These are phyloP conservation scores for Okamejei kenojei DNA, from an alignment of 2,797 vertebrate genomes.

Conservation along the genomic window DNA sequence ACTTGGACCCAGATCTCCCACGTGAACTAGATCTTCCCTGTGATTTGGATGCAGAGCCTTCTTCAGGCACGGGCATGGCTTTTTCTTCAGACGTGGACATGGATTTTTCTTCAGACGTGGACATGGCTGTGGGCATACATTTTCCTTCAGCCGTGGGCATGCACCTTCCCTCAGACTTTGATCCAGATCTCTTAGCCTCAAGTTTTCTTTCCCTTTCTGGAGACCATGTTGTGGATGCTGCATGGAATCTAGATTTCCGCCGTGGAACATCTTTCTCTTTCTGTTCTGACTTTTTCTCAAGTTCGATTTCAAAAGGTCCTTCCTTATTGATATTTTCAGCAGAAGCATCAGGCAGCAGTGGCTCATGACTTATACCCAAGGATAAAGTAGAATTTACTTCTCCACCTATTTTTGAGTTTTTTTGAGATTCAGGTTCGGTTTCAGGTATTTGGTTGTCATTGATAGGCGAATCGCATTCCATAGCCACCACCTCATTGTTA, in stretches of 20 bases:
- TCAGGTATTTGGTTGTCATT: constrained; percentile 65
- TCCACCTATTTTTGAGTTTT: constrained; percentile 44
- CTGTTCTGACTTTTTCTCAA: constrained; percentile 54
- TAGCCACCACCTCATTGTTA: constrained; percentile 72
- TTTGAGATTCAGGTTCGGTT: constrained; percentile 48
- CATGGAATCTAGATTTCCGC: constrained; percentile 87
- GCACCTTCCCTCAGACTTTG: constrained; percentile 40
- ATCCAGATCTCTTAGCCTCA: constrained; percentile 65
- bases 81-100: not conserved
- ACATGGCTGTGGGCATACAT: not conserved
- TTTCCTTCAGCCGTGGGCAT: not conserved
- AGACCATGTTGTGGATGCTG: constrained; percentile 85
- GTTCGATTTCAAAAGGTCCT: constrained; percentile 17
- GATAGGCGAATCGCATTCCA: constrained; percentile 81
- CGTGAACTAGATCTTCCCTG: not conserved
- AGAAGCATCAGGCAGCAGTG: not conserved
- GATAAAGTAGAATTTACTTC: not conserved
- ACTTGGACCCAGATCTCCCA: not conserved
- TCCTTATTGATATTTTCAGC: constrained; percentile 24
- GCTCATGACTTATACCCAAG: not conserved
- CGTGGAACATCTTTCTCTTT: constrained; percentile 66
- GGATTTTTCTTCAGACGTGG: not conserved
- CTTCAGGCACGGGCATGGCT: not conserved
- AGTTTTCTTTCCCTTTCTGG: constrained; percentile 62
- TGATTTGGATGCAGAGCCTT: not conserved